phyloP scores from a whole-genome alignment of 2,113 vertebrate species.

The Onychorhynchus coronatus region DNA sequence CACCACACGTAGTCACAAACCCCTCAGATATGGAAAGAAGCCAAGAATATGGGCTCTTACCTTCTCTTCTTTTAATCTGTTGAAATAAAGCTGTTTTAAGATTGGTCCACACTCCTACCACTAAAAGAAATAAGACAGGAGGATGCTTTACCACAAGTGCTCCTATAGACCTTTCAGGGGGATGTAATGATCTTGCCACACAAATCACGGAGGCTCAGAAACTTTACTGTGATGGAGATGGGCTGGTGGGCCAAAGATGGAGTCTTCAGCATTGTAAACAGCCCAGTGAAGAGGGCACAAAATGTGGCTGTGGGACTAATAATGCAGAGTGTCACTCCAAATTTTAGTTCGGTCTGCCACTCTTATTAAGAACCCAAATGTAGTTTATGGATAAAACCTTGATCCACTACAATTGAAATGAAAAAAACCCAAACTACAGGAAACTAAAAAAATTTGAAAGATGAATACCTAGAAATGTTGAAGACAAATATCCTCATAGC shows the following conservation, averaged over 20 bases:
- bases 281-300: neutral
- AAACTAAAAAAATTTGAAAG: neutral
- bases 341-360: neutral
- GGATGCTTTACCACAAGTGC: neutral
- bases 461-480: neutral
- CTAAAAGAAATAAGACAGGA: neutral
- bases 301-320: neutral
- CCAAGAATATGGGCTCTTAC: neutral
- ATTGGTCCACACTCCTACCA: neutral
- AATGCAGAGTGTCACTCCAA: neutral
- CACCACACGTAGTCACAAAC: neutral
- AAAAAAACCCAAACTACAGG: neutral
- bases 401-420: neutral
- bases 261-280: neutral
- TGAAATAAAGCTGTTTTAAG: neutral
- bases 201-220: neutral
- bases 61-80: neutral
- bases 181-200: neutral
- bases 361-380: neutral
- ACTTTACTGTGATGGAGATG: fast-evolving
- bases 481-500: neutral
- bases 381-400: neutral
- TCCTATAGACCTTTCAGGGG: neutral
- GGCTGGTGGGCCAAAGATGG: neutral
- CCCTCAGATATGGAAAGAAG: neutral